phyloP scores from a whole-genome alignment of 2,113 vertebrate species.

The rat (Rattus norvegicus) region DNA sequence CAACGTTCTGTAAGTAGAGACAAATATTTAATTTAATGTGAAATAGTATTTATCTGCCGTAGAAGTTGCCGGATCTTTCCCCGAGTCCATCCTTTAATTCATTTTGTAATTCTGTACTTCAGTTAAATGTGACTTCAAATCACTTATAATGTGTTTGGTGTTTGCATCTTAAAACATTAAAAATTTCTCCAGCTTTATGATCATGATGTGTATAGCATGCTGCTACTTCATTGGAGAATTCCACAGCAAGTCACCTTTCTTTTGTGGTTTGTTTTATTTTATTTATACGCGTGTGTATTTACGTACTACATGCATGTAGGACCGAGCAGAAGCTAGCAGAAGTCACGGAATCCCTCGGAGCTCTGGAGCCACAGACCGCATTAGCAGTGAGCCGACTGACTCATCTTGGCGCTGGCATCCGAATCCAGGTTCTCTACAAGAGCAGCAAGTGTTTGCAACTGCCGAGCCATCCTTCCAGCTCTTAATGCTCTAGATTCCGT shows the following conservation, averaged over 20 bases:
- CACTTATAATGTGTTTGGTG: background rate
- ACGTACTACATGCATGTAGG: background rate
- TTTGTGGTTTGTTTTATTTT: background rate
- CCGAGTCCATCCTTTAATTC: background rate
- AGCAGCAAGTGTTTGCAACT: background rate
- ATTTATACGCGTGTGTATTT: background rate
- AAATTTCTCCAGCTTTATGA: background rate
- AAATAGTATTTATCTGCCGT: background rate
- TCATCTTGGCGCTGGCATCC: background rate
- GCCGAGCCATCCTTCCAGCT: background rate
- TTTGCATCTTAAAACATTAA: background rate
- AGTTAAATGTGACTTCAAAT: background rate
- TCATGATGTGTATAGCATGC: background rate
- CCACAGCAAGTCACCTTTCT: background rate
- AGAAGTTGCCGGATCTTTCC: background rate
- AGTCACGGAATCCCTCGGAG: background rate
- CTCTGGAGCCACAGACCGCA: background rate
- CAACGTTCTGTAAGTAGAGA: background rate
- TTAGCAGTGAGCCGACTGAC: background rate
- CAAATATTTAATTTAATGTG: background rate
- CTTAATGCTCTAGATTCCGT: background rate
- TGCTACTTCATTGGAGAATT: slow-evolving; percentile 19
- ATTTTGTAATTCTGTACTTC: background rate
- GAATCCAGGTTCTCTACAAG: background rate
- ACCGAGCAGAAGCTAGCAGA: background rate